phyloP scores from a whole-genome alignment of 2,888 invertebrate species.

The Pristionchus exspectatus region DNA sequence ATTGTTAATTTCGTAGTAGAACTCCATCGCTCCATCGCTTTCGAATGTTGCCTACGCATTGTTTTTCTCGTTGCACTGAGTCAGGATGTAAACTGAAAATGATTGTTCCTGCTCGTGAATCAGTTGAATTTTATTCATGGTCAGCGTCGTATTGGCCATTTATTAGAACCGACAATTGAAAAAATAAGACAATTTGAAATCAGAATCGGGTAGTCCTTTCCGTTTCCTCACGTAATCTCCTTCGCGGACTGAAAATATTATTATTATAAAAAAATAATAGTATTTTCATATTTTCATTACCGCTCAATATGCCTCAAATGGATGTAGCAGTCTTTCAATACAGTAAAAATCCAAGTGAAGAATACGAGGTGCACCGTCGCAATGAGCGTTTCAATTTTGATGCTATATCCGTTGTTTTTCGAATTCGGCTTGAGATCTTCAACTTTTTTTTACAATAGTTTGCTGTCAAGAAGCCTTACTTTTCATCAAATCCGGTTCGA shows the following conservation, averaged over 20 bases:
- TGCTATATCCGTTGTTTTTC: neutral
- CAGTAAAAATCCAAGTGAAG: neutral
- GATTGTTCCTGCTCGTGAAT: too few relatives aligned
- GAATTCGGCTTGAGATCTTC: neutral
- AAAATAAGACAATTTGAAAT: neutral
- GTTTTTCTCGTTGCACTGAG: too few relatives aligned
- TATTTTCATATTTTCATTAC: neutral
- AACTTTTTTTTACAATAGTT: neutral
- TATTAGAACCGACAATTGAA: neutral
- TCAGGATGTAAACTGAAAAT: too few relatives aligned
- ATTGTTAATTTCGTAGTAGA: too few relatives aligned
- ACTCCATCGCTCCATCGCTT: too few relatives aligned
- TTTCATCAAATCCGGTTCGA: neutral
- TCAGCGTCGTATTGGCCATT: neutral
- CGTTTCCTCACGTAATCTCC: neutral
- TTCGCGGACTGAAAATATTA: neutral
- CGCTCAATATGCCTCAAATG: neutral
- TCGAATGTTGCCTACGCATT: too few relatives aligned
- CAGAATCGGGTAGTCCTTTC: neutral
- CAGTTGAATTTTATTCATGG: too few relatives aligned
- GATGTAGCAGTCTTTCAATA: neutral
- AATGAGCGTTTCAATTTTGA: neutral
- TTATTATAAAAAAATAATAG: neutral
- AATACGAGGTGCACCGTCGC: neutral
- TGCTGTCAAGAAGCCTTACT: neutral